These are phyloP conservation scores for Chrysolina haemoptera DNA, from an alignment of 2,888 invertebrate species.

Conservation along the genomic window DNA sequence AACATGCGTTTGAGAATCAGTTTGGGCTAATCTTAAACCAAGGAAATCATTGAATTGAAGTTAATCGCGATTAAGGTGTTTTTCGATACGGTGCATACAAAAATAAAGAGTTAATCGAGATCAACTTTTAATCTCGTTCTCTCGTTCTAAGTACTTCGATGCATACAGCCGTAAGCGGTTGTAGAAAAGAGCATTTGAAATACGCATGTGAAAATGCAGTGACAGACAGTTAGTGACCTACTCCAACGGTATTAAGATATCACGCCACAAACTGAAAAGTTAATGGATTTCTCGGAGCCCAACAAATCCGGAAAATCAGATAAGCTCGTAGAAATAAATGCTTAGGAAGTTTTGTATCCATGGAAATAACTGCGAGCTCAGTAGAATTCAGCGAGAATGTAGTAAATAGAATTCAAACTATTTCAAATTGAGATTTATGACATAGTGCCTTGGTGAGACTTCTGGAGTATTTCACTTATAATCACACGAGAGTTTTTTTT, in stretches of 20 bases:
- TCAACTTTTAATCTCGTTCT: too few species aligned
- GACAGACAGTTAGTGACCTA: neutral
- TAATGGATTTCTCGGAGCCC: constrained; percentile 17
- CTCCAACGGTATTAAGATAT: neutral
- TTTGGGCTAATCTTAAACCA: too few species aligned
- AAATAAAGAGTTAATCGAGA: too few species aligned
- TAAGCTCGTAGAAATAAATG: constrained; percentile 6
- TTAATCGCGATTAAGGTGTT: too few species aligned
- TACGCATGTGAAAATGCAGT: neutral
- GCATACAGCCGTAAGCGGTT: too few species aligned
- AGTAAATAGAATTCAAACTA: neutral
- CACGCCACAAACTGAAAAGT: constrained; percentile 12
- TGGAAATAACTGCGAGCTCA: neutral
- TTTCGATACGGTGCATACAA: too few species aligned
- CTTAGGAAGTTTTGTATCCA: constrained; percentile 3
- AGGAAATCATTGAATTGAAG: too few species aligned
- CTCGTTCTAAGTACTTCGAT: too few species aligned
- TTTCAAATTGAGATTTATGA: neutral
- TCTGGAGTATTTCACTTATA: too few species aligned
- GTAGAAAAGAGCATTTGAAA: neutral
- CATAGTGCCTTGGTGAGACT: too few species aligned
- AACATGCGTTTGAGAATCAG: too few species aligned
- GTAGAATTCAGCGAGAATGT: neutral
- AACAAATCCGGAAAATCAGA: constrained; percentile 9
- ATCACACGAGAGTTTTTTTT: too few species aligned